Percentiles rank a stretch among this genome's conserved stretches.
Conservation (phyloP, 2,797 vertebrate genomes). For the Gobionotothen gibberifrons region DNA sequence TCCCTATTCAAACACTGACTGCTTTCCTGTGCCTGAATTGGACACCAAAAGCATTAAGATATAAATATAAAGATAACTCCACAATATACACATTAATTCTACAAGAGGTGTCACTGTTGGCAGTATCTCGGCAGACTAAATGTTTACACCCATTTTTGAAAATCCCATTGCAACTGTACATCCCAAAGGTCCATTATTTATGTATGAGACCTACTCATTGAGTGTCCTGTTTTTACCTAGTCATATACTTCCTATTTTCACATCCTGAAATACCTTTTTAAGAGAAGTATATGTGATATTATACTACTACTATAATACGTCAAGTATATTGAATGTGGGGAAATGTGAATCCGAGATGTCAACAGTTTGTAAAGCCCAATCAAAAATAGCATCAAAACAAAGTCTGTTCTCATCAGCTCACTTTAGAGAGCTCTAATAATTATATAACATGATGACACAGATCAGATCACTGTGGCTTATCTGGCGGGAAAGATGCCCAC, state of each 20-base stretch:
- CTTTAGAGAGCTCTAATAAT: conserved; percentile 42
- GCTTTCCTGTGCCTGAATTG: conserved; percentile 8
- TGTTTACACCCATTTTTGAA: conserved; percentile 56
- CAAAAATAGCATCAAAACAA: conserved; percentile 26
- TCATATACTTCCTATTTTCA: conserved; percentile 32
- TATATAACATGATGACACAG: conserved; percentile 56
- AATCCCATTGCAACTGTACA: conserved; percentile 55
- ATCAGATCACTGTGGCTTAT: conserved; percentile 49
- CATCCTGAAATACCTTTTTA: conserved; percentile 23
- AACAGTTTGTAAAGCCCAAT: conserved; percentile 9
- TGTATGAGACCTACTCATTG: conserved; percentile 56
- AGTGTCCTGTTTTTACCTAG: conserved; percentile 51
- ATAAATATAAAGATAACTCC: conserved; percentile 35
- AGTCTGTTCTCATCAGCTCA: conserved; percentile 41
- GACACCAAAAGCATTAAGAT: conserved; percentile 9
- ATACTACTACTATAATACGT: too few relatives aligned
- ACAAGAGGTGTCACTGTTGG: conserved; percentile 33
- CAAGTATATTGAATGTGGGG: not conserved
- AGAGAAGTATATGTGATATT: conserved; percentile 23
- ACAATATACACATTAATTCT: conserved; percentile 53
- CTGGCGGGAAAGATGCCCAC: conserved; percentile 36
- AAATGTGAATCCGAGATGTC: conserved; percentile 10
- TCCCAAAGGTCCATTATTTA: conserved; percentile 66
- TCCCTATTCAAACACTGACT: not conserved
- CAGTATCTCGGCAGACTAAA: conserved; percentile 32